These are phyloP conservation scores for Plagodis dolabraria DNA, from an alignment of 2,888 invertebrate species.

Conservation along the genomic window DNA sequence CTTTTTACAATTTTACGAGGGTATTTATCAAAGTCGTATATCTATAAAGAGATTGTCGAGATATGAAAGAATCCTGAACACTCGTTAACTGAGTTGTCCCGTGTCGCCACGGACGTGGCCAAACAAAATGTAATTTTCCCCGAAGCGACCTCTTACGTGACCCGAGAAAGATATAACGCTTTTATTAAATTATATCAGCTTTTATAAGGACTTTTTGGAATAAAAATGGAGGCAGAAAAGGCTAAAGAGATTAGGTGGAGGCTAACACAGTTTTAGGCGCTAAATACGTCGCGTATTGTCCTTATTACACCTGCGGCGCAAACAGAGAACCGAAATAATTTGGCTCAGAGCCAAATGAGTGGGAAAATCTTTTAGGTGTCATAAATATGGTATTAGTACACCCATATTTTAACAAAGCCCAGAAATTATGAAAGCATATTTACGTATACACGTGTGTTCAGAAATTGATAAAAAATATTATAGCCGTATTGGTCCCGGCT, in stretches of 20 bases:
- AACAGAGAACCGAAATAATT: slow-evolving; percentile 13
- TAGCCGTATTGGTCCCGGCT: too few relatives aligned
- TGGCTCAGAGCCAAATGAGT: slow-evolving; percentile 19
- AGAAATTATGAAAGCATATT: not conserved
- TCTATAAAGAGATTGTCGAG: slow-evolving; percentile 65
- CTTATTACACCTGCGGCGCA: slow-evolving; percentile 23
- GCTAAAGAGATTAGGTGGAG: slow-evolving; percentile 63
- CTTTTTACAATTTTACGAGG: slow-evolving; percentile 24
- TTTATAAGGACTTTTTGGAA: slow-evolving; percentile 69
- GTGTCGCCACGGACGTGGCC: slow-evolving; percentile 75
- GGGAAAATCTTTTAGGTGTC: slow-evolving; percentile 1
- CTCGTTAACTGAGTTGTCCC: slow-evolving; percentile 81
- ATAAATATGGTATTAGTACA: slow-evolving; percentile 2
- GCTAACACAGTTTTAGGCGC: slow-evolving; percentile 46
- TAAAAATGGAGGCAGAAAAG: slow-evolving; percentile 65
- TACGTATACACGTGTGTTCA: too few relatives aligned
- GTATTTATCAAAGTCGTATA: slow-evolving; percentile 46
- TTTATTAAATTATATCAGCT: slow-evolving; percentile 82
- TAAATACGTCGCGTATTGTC: slow-evolving; percentile 34
- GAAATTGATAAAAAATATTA: too few relatives aligned
- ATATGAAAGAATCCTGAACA: slow-evolving; percentile 79
- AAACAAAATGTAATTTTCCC: slow-evolving; percentile 83
- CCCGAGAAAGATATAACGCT: slow-evolving; percentile 80
- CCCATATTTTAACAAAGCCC: not conserved
- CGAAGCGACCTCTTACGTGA: slow-evolving; percentile 81